Evolutionary conservation across 2,113 vertebrate species (phyloP), one percentile per base, ranked within the genome.

Genomic region (Andinoacara biseriatus): DNA sequence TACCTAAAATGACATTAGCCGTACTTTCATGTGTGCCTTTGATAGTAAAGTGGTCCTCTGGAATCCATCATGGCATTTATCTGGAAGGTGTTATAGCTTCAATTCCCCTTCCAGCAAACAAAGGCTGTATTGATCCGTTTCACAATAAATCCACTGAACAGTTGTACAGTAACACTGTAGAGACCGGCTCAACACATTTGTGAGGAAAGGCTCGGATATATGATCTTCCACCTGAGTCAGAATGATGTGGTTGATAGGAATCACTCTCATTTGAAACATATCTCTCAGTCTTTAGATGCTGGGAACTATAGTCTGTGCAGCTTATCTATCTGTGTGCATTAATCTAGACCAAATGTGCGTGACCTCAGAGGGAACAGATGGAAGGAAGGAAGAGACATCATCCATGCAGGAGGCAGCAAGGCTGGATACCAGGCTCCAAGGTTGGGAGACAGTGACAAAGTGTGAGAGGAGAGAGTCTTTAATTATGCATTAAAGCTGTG

Each of bases 401-500:
- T 33, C 62, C 69, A 69, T 62, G 8, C 2, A 18, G 31, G 61
- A 85, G 14, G 38, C 10, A n/a, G 33, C 74, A 80, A 49, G 56
- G 5, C 6, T 33, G 24, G 54, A 77, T 56, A 15, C n/a, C 24
- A 72, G 20, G 26, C 52, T 54, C 46, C 67, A 49, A 63, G 15
- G 33, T 22, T 61, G 10, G 59, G 11, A 76, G 79, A 75, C 77
- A 38, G 74, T 54, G 87, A 83, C 58, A 35, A 58, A 87, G 60
- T 58, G 60, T 15, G 59, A 14, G 72, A 60, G 49, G 33, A 65
- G 76, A 82, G 67, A 22, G 29, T 80, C 54, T 83, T 67, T 67
- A 85, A 83, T 65, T 83, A 7, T 80, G 5, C 76, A 82, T 84
- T 86, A 75, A 40, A 3, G 10, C 59, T 18, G n/a, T 79, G 82